These are phyloP conservation scores for Ctenoplectra terminalis DNA, from an alignment of 1,140 invertebrate species.

Conservation along the genomic window DNA sequence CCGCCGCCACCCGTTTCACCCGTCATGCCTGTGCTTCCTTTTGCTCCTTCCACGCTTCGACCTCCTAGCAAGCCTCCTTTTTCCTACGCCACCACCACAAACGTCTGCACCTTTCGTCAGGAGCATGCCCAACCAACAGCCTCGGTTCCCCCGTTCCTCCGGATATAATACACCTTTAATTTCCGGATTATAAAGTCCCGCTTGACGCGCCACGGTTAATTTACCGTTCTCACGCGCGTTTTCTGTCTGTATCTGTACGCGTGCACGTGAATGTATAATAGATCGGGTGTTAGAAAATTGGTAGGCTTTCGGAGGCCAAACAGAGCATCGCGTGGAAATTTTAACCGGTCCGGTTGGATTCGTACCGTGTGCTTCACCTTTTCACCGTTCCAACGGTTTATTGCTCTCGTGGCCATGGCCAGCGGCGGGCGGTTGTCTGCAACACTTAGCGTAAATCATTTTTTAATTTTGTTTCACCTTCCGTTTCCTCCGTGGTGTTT, in stretches of 20 bases:
- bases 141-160: conserved; percentile 50
- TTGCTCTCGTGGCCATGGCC: background rate
- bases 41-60: conserved; percentile 17
- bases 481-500: background rate
- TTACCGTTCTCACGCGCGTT: conserved; percentile 75
- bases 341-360: background rate
- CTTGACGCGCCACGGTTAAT: conserved; percentile 76
- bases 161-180: conserved; percentile 82
- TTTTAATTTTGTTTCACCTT: conserved; percentile 4
- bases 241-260: background rate
- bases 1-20: conserved; percentile 15
- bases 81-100: conserved; percentile 17
- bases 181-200: conserved; percentile 81
- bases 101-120: conserved; percentile 37
- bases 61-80: conserved; percentile 26
- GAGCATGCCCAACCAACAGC: conserved; percentile 39
- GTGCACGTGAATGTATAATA: no score
- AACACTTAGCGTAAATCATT: background rate
- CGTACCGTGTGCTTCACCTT: background rate
- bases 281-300: conserved; percentile 12
- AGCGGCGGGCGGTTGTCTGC: no score
- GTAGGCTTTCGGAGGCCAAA: background rate
- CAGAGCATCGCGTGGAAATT: conserved; percentile 13
- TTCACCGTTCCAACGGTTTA: background rate
- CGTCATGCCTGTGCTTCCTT: background rate